Conservation (phyloP, 2,113 vertebrate genomes). For the Orcinus orca region DNA sequence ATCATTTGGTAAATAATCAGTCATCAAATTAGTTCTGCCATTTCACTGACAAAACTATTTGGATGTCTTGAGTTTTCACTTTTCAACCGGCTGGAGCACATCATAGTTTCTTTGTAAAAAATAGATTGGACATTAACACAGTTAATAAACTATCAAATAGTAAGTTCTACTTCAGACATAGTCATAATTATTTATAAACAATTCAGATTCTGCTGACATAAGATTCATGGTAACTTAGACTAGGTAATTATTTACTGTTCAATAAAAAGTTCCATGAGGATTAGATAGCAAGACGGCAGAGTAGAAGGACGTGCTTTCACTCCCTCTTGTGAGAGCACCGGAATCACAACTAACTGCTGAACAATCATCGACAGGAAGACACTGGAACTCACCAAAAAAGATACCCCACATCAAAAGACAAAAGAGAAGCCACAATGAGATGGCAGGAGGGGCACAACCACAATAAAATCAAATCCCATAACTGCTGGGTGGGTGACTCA, state of each 20-base stretch:
- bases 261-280: not conserved
- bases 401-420: too few species aligned
- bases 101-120: not conserved
- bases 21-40: not conserved
- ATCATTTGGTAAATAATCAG: not conserved
- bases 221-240: not conserved
- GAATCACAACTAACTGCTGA: too few species aligned
- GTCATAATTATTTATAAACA: not conserved
- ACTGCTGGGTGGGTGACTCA: too few species aligned
- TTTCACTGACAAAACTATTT: conserved; percentile 2
- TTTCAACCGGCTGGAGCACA: not conserved
- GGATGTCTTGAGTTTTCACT: not conserved
- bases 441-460: too few species aligned
- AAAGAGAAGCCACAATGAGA: too few species aligned
- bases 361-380: too few species aligned
- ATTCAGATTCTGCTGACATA: not conserved
- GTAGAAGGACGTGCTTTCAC: too few species aligned
- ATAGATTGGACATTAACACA: not conserved
- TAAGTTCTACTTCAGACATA: not conserved
- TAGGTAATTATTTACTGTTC: not conserved
- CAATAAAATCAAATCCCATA: too few species aligned
- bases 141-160: not conserved
- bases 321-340: too few species aligned
- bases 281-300: too few species aligned
- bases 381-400: too few species aligned